These are phyloP conservation scores for Parazoanthus swiftii DNA, from an alignment of 92 coral and sea anemone genomes.

Conservation along the genomic window DNA sequence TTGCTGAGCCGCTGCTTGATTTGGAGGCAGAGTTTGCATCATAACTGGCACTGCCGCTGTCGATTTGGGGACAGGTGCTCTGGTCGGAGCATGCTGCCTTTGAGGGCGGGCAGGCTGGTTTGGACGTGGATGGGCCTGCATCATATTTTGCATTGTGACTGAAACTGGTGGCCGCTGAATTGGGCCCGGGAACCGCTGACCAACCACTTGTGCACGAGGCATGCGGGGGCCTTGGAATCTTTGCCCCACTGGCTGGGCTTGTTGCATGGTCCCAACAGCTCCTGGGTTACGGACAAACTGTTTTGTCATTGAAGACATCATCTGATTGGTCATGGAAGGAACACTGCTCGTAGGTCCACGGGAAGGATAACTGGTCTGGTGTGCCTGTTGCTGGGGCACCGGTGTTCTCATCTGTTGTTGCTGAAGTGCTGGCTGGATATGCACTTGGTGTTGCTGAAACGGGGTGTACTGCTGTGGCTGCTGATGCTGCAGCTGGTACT, in stretches of 20 bases:
- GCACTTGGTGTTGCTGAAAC: slow-evolving; percentile 80
- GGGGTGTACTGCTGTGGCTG: slow-evolving; percentile 87
- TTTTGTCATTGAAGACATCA: slow-evolving; percentile 74
- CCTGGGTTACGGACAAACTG: slow-evolving; percentile 73
- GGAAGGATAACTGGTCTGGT: slow-evolving; percentile 67
- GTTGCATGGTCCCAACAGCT: slow-evolving; percentile 66
- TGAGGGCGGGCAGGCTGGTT: slow-evolving; percentile 75
- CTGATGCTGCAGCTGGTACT: slow-evolving; percentile 81
- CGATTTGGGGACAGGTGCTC: slow-evolving; percentile 63
- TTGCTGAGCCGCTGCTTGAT: slow-evolving; percentile 47
- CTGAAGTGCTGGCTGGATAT: slow-evolving; percentile 63
- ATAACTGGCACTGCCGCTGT: slow-evolving; percentile 51
- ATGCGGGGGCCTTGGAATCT: slow-evolving; percentile 43
- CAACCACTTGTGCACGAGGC: slow-evolving; percentile 49
- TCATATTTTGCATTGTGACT: slow-evolving; percentile 52
- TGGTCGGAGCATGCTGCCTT: slow-evolving; percentile 56
- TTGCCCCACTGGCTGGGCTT: slow-evolving; percentile 54
- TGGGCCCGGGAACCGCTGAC: slow-evolving; percentile 92
- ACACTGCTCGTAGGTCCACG: slow-evolving; percentile 61
- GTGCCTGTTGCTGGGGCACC: slow-evolving; percentile 67
- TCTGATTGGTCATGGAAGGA: slow-evolving; percentile 69
- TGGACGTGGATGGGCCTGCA: slow-evolving; percentile 78
- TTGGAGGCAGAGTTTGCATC: slow-evolving; percentile 54
- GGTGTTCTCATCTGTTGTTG: slow-evolving; percentile 55
- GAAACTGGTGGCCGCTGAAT: slow-evolving; percentile 89